Base-by-base conservation (phyloP, 2,797 vertebrate species). In the Crax fasciolata region DNA sequence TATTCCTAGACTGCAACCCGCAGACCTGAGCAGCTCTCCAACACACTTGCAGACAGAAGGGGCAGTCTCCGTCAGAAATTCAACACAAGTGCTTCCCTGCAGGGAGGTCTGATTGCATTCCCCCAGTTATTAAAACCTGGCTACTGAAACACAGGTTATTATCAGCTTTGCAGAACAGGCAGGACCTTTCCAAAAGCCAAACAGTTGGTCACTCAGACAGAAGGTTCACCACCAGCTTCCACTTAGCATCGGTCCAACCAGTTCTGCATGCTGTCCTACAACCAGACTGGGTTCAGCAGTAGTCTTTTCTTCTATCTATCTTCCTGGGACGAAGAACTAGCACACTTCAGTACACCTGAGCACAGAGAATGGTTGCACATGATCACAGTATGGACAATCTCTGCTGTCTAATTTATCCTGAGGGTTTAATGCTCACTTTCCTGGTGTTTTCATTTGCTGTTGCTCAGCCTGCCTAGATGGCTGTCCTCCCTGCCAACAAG, bases 1-100 rank as follows among this genome's bases (percentile, higher is more conserved):
- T 27, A 75, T 78, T 93, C 51, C 58, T 39, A 49, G 58, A 54
- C 41, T 39, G 38, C 19, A 6, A 39, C 20, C 32, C 35, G 24
- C 41, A 62, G 46, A 65, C 1, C 19, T 1, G 0, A 77, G 52
- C 38, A 71, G 35, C 30, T 77, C 61, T 79, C 44, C 67, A 67
- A 17, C 25, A 30, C 0, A 0, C 39, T 19, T n/a, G 11, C 55
- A 75, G 48, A 44, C 49, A 72, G 51, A 68, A 4, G 4, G 30
- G 10, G 27, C 12, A 4, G 17, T 8, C 11, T 62, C 35, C 43
- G 57, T 16, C 24, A 71, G 27, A 90, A 77, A 90, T 46, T 71
- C 74, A 92, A 35, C 5, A 55, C 4, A 13, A 41, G 0, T 30
- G 63, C 46, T 27, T 68, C 43, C 66, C 59, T 2, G 4, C 44